Evolutionary conservation across 2,797 vertebrate genomes (phyloP).

Genomic region (Menidia menidia): DNA sequence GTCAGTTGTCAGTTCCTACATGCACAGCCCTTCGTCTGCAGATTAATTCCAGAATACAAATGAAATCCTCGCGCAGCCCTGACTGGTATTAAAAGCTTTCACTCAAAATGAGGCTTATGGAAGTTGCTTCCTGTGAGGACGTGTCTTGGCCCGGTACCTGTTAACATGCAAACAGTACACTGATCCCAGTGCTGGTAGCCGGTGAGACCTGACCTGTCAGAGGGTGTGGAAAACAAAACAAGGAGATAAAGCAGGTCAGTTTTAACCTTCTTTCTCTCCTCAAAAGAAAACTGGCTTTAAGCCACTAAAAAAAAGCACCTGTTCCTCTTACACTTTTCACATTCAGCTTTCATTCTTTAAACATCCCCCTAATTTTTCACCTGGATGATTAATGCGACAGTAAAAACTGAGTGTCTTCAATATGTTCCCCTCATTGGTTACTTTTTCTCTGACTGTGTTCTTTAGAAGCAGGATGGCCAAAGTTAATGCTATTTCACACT

Average conservation of each 20-base stretch:
- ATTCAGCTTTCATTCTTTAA: slow-evolving; percentile 19
- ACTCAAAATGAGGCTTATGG: slow-evolving; percentile 52
- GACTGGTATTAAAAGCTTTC: slow-evolving; percentile 68
- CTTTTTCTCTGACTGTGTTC: slow-evolving; percentile 59
- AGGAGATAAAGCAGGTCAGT: slow-evolving; percentile 33
- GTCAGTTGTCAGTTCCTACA: slow-evolving; percentile 59
- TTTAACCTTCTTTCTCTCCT: slow-evolving; percentile 50
- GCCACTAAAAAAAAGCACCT: slow-evolving; percentile 26
- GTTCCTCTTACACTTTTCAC: slow-evolving; percentile 32
- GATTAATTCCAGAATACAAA: slow-evolving; percentile 70
- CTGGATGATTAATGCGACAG: slow-evolving; percentile 49
- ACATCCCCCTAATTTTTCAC: slow-evolving; percentile 1
- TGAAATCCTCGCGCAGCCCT: slow-evolving; percentile 68
- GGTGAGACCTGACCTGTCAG: slow-evolving; percentile 56
- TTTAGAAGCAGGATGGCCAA: slow-evolving; percentile 36
- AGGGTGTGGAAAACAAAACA: slow-evolving; percentile 48
- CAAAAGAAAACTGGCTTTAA: slow-evolving; percentile 30
- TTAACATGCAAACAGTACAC: slow-evolving; percentile 48
- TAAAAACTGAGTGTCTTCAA: slow-evolving; percentile 60
- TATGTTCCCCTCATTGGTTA: slow-evolving; percentile 43
- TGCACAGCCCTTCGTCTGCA: slow-evolving; percentile 54
- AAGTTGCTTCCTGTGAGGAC: slow-evolving; percentile 54
- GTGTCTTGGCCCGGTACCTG: slow-evolving; percentile 38
- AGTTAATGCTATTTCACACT: slow-evolving; percentile 44
- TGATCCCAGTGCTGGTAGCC: slow-evolving; percentile 27